Percentiles rank a stretch among this genome's conserved stretches.
Evolutionary conservation across 92 coral and sea anemone species (phyloP).

Genomic region (Epizoanthus illoricatus): DNA sequence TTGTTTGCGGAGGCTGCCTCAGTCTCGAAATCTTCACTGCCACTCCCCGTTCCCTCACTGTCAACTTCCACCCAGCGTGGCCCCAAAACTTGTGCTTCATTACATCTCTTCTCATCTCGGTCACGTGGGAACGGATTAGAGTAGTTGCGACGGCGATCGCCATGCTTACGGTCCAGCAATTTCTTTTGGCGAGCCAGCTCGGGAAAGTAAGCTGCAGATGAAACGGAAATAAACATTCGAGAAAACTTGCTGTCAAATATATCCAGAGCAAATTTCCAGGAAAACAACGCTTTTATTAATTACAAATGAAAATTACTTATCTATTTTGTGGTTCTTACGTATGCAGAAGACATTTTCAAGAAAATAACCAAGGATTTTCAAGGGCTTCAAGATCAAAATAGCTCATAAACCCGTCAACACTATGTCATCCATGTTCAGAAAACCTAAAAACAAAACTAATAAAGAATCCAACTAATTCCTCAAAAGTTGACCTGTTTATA

Average conservation of each 20-base stretch:
- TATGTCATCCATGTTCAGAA: neutral
- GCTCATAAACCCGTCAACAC: too few species aligned
- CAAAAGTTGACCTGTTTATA: neutral
- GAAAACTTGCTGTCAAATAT: neutral
- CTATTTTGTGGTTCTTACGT: too few species aligned
- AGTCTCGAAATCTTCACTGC: neutral
- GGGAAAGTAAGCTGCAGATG: conserved; percentile 80
- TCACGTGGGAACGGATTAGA: conserved; percentile 57
- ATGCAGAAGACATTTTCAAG: too few species aligned
- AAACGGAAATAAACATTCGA: neutral
- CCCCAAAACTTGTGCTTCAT: neutral
- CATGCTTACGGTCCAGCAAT: conserved; percentile 78
- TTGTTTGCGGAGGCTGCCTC: neutral
- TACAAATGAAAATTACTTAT: neutral
- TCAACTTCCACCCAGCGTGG: conserved; percentile 25
- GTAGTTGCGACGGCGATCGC: conserved; percentile 61
- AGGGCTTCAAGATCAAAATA: too few species aligned
- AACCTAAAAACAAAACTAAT: neutral
- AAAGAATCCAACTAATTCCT: neutral
- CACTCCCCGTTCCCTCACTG: neutral
- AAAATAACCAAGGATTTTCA: too few species aligned
- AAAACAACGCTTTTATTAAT: neutral
- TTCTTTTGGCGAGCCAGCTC: conserved; percentile 93
- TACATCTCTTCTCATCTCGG: neutral
- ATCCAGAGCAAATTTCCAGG: neutral